Base-by-base conservation (phyloP, 64 coral and sea anemone genomes). In the Dendrophyllia cribrosa region DNA sequence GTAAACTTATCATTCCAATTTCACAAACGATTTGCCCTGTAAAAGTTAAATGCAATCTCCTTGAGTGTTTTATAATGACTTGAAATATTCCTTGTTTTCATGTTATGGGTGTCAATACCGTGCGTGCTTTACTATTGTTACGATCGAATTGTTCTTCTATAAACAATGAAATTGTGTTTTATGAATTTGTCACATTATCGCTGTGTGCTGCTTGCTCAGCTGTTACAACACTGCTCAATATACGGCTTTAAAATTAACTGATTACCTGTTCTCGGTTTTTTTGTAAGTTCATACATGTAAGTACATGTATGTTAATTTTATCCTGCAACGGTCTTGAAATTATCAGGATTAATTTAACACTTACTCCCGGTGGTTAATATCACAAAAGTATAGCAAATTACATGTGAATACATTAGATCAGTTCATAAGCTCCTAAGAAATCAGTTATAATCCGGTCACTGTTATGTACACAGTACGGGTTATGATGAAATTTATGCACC, bases 71-170 rank as follows among this genome's bases (percentile, higher is more conserved):
- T 55, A 23, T 77, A 52, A 77, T 56, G 17, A 56, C 51, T 77
- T 4, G 50, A 77, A 77, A 77, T 77, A 52, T 77, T 55, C 51
- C n/a, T 55, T 75, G 72, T 75, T 75, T 63, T 63, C 60, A 20
- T 63, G 60, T 63, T 19, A 4, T 4, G 17, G 16, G 13, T 63
- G 60, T 63, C 60, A 63, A 63, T 16, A 17, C 17, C 11, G 1
- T 11, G 11, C 52, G 52, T 56, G 6, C 52, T 6, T 8, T 3
- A 11, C 11, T 56, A 56, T 56, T 56, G 11, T 56, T 56, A 56
- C 6, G 11, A 5, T 53, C 4, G 9, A 56, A 56, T 34, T 34
- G 11, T 56, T 56, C 11, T 56, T 63, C 60, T 16, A 11, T 63
- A 63, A 63, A 63, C 60, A 63, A 19, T 63, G 4, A 63, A 63